Percentiles rank a stretch among this genome's conserved stretches.
phyloP scores from a whole-genome alignment of 2,797 vertebrate species.

The Ataeniobius toweri region DNA sequence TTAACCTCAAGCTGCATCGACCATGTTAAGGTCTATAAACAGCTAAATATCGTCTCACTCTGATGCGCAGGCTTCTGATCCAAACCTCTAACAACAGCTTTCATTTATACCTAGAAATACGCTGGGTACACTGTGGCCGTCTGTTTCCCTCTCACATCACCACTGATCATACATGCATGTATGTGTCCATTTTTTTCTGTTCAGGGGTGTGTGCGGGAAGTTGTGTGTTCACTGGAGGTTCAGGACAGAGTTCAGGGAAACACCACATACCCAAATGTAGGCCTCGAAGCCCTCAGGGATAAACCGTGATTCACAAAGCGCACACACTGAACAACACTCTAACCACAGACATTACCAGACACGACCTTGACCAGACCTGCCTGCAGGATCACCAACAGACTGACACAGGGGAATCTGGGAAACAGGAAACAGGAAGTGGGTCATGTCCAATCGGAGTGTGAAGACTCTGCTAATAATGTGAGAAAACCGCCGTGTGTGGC shows the following conservation, averaged over 20 bases:
- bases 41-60: constrained; percentile 27
- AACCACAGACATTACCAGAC: constrained; percentile 62
- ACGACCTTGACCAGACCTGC: constrained; percentile 77
- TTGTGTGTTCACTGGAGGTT: constrained; percentile 47
- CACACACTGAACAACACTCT: constrained; percentile 26
- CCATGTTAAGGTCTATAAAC: constrained; percentile 51
- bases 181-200: constrained; percentile 31
- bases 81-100: constrained; percentile 60
- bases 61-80: neutral
- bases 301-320: constrained; percentile 39
- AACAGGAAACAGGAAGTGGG: constrained; percentile 74
- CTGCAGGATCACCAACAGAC: constrained; percentile 66
- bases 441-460: constrained; percentile 51
- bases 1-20: constrained; percentile 40
- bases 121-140: constrained; percentile 45
- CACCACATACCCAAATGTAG: constrained; percentile 52
- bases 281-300: constrained; percentile 63
- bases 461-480: constrained; percentile 50
- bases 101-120: constrained; percentile 56
- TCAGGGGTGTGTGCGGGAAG: constrained; percentile 15
- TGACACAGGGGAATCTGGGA: constrained; percentile 71
- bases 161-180: constrained; percentile 43
- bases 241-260: constrained; percentile 74
- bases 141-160: constrained; percentile 45
- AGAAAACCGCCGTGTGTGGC: constrained; percentile 49